phyloP scores from a whole-genome alignment of 2,113 vertebrate genomes.

The Cervus canadensis region DNA sequence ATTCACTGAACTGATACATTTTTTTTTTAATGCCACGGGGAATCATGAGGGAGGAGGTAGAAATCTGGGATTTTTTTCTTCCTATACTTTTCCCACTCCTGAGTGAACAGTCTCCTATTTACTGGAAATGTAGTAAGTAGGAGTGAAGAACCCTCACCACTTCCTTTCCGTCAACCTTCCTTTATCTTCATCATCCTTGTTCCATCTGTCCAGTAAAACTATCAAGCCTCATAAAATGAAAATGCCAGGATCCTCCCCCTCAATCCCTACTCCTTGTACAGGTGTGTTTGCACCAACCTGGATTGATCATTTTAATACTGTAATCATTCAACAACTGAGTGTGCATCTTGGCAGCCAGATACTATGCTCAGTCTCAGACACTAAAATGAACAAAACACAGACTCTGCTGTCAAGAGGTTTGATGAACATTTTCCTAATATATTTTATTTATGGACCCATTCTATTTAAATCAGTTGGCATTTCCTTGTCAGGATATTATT shows the following conservation, averaged over 20 bases:
- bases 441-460: background rate
- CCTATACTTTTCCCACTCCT: background rate
- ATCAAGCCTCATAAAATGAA: background rate
- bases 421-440: background rate
- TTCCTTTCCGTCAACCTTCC: background rate
- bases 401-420: background rate
- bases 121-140: background rate
- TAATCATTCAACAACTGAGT: background rate
- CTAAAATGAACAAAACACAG: background rate
- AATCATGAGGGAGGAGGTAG: background rate
- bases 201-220: background rate
- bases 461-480: background rate
- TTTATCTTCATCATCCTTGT: background rate
- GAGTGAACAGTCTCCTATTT: background rate
- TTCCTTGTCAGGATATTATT: background rate
- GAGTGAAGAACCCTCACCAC: background rate
- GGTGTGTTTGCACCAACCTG: background rate
- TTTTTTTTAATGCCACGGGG: background rate
- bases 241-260: background rate
- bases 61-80: background rate
- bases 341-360: background rate
- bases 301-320: background rate
- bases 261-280: background rate
- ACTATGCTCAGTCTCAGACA: background rate
- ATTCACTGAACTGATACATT: background rate